Evolutionary conservation across 2,888 invertebrate species (phyloP).

Genomic region (Doris montereyensis): DNA sequence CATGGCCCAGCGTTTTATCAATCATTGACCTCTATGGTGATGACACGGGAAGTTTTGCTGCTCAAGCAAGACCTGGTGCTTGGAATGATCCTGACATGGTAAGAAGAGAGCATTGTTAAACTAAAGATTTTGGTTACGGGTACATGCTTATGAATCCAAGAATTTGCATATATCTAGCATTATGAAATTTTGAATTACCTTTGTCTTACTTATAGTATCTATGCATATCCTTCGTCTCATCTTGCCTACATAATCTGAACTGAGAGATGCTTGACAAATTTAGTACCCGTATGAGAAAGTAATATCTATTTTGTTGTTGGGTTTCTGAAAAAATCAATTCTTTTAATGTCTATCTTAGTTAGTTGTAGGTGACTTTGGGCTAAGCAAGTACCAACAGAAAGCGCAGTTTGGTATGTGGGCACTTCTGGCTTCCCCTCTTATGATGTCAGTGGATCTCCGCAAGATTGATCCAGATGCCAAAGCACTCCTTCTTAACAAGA

Average conservation of each 20-base stretch:
- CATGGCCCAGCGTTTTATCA: slow-evolving; percentile 91
- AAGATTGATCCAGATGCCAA: slow-evolving; percentile 91
- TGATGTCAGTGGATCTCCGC: slow-evolving; percentile 94
- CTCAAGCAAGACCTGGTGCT: slow-evolving; percentile 94
- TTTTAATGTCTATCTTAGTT: slow-evolving; percentile 82
- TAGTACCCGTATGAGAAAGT: too few relatives aligned
- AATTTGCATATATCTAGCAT: too few relatives aligned
- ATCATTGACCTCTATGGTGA: slow-evolving; percentile 96
- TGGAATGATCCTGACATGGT: slow-evolving; percentile 99
- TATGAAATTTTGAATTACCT: too few relatives aligned
- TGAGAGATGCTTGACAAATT: too few relatives aligned
- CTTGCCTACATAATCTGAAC: too few relatives aligned
- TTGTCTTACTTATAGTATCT: too few relatives aligned
- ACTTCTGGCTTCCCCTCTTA: slow-evolving; percentile 91
- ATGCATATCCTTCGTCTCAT: too few relatives aligned
- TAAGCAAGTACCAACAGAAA: slow-evolving; percentile 94
- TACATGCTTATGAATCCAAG: too few relatives aligned
- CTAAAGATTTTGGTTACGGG: too few relatives aligned
- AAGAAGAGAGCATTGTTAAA: too few relatives aligned
- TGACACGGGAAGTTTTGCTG: slow-evolving; percentile 90
- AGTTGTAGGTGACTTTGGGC: slow-evolving; percentile 93
- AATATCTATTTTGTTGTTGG: too few relatives aligned
- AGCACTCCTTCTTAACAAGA: slow-evolving; percentile 91
- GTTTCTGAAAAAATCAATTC: too few relatives aligned
- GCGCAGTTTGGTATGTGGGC: slow-evolving; percentile 98